Conservation (phyloP, 2,797 vertebrate genomes). For the Enteromius anoplus region DNA sequence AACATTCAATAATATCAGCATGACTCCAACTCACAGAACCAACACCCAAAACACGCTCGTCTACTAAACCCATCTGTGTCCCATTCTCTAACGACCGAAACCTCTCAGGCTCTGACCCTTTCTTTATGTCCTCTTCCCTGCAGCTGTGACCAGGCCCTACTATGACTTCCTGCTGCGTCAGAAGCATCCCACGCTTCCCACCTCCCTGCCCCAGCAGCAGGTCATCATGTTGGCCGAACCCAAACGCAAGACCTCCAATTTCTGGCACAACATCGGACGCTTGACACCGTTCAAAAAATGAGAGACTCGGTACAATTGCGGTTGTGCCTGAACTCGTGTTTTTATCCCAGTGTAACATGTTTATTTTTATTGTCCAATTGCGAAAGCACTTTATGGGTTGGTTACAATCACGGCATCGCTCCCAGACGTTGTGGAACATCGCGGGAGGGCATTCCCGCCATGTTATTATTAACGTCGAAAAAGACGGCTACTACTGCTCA, state of each 20-base stretch:
- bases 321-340: constrained; percentile 71
- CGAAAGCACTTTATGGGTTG: constrained; percentile 86
- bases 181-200: constrained; percentile 88
- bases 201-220: constrained; percentile 88
- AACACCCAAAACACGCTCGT: neutral
- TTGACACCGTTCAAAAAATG: constrained; percentile 94
- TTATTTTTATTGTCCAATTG: constrained; percentile 62
- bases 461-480: constrained; percentile 34
- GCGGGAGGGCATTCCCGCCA: constrained; percentile 48
- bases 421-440: constrained; percentile 58
- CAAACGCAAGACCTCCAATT: constrained; percentile 93
- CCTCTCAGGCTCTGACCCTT: neutral
- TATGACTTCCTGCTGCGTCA: constrained; percentile 91
- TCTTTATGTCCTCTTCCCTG: constrained; percentile 26
- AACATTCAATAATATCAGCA: neutral
- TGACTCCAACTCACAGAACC: neutral
- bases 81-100: neutral
- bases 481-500: constrained; percentile 51
- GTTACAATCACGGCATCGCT: constrained; percentile 73
- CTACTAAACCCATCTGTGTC: constrained; percentile 23
- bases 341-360: constrained; percentile 55
- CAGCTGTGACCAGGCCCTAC: constrained; percentile 88
- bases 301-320: constrained; percentile 54
- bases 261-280: constrained; percentile 97
- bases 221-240: constrained; percentile 94